Percentiles rank a stretch among this genome's conserved stretches.
Evolutionary conservation across 2,797 vertebrate genomes (phyloP).

Genomic region (Thripadectes ignobilis): DNA sequence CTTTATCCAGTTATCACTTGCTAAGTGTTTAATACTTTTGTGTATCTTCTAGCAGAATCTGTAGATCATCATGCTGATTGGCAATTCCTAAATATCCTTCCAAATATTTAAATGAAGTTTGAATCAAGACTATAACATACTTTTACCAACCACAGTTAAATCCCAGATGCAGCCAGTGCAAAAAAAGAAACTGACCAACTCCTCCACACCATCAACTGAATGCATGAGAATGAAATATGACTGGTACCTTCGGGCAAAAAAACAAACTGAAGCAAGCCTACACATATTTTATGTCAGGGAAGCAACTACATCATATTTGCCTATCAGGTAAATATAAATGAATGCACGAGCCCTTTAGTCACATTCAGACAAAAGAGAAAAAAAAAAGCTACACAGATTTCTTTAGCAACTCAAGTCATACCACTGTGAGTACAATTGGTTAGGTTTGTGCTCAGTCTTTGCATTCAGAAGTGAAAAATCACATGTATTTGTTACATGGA

Average conservation of each 20-base stretch:
- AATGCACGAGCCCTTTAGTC: background rate
- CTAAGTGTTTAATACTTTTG: background rate
- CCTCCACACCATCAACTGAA: background rate
- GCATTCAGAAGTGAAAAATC: background rate
- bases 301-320: background rate
- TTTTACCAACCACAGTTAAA: background rate
- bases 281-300: background rate
- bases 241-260: background rate
- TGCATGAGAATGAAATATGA: background rate
- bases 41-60: background rate
- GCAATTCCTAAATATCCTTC: background rate
- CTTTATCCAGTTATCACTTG: background rate
- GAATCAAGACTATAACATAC: background rate
- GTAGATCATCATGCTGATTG: fast-evolving
- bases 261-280: background rate
- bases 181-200: background rate
- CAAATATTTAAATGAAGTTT: background rate
- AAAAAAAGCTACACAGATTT: background rate
- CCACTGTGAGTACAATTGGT: background rate
- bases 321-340: background rate
- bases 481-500: fast-evolving
- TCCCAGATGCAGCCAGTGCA: background rate
- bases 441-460: background rate
- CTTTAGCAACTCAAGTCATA: background rate
- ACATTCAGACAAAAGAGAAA: background rate